Percentiles rank a stretch among this genome's conserved stretches.
Conservation (phyloP, 2,888 invertebrate species). For the Alitta virens region DNA sequence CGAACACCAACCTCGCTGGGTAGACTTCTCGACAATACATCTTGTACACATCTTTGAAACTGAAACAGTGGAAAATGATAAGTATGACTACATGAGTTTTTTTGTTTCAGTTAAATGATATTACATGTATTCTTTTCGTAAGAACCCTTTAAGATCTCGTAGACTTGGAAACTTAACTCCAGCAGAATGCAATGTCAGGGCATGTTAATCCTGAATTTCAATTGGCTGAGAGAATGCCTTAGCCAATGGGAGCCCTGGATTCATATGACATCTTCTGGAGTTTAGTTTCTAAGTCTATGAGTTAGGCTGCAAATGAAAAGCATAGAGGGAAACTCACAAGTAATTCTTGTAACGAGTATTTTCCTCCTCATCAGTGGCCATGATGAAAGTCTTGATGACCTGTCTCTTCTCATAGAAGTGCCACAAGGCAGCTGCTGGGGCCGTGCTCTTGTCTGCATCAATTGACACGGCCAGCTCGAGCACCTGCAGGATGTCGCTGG, state of each 20-base stretch:
- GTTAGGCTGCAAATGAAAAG: neutral
- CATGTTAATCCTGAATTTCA: neutral
- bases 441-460: constrained; percentile 42
- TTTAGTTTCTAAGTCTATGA: no score
- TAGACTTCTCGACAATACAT: constrained; percentile 52
- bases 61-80: no score
- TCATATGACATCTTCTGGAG: no score
- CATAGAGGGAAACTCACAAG: constrained; percentile 2
- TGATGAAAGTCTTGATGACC: constrained; percentile 53
- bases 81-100: no score
- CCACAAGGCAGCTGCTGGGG: constrained; percentile 51
- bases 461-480: constrained; percentile 48
- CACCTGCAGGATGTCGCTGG: constrained; percentile 41
- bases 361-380: constrained; percentile 57
- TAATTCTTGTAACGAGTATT: constrained; percentile 32
- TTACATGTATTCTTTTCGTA: no score
- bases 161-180: no score
- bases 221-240: no score
- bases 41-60: constrained; percentile 46
- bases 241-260: no score
- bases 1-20: constrained; percentile 53
- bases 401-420: constrained; percentile 52
- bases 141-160: no score
- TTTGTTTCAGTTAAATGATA: no score
- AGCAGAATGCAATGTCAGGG: no score